Evolutionary conservation across 2,113 vertebrate genomes (phyloP).

Genomic region (Coryphaenoides rupestris): DNA sequence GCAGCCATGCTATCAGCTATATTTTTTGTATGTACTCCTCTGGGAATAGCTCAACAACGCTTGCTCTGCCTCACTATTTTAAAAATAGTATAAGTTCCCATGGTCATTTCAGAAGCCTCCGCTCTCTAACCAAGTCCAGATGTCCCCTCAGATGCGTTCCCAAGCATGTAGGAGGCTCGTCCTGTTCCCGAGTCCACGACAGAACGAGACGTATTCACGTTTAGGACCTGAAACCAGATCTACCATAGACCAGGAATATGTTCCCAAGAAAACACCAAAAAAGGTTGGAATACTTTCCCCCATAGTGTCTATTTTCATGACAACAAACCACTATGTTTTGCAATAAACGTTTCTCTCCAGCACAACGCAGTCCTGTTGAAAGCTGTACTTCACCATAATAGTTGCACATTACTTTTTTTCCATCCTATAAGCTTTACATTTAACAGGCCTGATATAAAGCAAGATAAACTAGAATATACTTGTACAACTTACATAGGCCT

Average conservation of each 20-base stretch:
- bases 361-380: too few relatives aligned
- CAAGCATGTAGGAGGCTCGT: neutral
- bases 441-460: too few relatives aligned
- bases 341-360: neutral
- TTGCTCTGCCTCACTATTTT: conserved; percentile 34
- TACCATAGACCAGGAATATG: neutral
- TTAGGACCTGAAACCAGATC: too few relatives aligned
- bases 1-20: too few relatives aligned
- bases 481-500: too few relatives aligned
- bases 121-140: conserved; percentile 64
- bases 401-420: too few relatives aligned
- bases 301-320: conserved; percentile 11
- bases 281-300: conserved; percentile 18
- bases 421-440: too few relatives aligned
- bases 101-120: conserved; percentile 42
- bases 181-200: too few relatives aligned
- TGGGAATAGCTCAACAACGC: conserved; percentile 9
- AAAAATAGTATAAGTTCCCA: conserved; percentile 75
- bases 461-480: too few relatives aligned
- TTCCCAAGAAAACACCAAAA: conserved; percentile 13
- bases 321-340: conserved; percentile 37
- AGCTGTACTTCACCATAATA: too few relatives aligned
- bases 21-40: too few relatives aligned
- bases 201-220: too few relatives aligned
- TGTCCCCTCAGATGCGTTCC: conserved; percentile 76